phyloP scores from a whole-genome alignment of 2,113 vertebrate genomes.

The Bothrops jararaca region DNA sequence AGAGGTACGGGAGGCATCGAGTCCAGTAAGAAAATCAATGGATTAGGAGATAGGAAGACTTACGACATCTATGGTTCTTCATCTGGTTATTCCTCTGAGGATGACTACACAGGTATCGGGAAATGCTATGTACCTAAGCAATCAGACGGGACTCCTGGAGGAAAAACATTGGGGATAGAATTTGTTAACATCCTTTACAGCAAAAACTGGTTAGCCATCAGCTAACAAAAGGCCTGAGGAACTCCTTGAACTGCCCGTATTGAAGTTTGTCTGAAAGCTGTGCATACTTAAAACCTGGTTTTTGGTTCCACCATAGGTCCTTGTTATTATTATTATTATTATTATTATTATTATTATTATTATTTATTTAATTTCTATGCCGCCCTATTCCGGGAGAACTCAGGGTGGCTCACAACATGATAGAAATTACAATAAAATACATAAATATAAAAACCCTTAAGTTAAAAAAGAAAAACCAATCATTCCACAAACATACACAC shows the following conservation, averaged over 20 bases:
- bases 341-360: no score
- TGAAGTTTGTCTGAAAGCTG: not conserved
- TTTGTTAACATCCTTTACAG: not conserved
- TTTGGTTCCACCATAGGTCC: not conserved
- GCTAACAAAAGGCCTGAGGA: not conserved
- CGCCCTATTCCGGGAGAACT: no score
- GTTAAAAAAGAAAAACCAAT: no score
- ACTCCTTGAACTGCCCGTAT: not conserved
- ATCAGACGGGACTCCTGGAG: no score
- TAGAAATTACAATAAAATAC: no score
- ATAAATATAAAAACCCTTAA: no score
- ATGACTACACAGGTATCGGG: slow-evolving; percentile 65
- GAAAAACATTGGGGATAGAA: not conserved
- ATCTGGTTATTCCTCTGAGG: slow-evolving; percentile 82
- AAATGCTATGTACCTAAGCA: fast-evolving
- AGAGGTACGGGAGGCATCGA: slow-evolving; percentile 62
- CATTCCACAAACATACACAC: no score
- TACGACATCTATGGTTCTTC: slow-evolving; percentile 77
- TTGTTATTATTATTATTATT: no score
- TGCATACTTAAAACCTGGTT: not conserved
- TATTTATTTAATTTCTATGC: no score
- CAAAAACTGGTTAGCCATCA: not conserved
- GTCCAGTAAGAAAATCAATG: slow-evolving; percentile 62
- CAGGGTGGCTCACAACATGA: no score
- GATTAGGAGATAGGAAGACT: slow-evolving; percentile 55